Conservation (phyloP, 2,888 invertebrate species). For the Autographa pulchrina region DNA sequence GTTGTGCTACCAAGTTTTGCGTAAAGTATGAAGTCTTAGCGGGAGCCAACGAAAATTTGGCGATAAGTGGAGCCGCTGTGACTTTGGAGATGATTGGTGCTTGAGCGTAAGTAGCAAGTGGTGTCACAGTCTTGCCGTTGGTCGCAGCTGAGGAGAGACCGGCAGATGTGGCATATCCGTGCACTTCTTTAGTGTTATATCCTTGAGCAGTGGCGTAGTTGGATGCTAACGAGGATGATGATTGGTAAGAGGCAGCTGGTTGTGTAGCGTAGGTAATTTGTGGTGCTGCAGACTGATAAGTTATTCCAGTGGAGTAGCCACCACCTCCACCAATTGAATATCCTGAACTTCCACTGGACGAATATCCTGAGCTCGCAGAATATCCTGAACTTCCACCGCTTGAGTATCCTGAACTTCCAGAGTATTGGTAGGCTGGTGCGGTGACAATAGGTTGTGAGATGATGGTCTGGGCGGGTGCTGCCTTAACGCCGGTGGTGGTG, state of each 20-base stretch:
- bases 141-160: conserved; percentile 82
- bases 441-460: conserved; percentile 58
- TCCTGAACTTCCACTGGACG: conserved; percentile 41
- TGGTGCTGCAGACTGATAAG: conserved; percentile 73
- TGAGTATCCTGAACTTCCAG: conserved; percentile 50
- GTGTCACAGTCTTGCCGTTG: conserved; percentile 76
- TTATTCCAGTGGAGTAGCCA: conserved; percentile 63
- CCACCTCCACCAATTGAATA: conserved; percentile 53
- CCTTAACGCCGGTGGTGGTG: conserved; percentile 77
- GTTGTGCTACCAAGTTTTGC: conserved; percentile 78
- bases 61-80: conserved; percentile 84
- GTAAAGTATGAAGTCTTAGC: conserved; percentile 74
- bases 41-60: conserved; percentile 77
- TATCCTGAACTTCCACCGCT: conserved; percentile 55
- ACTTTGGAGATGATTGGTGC: conserved; percentile 88
- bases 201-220: conserved; percentile 68
- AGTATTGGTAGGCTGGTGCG: conserved; percentile 57
- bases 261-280: conserved; percentile 77
- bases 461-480: conserved; percentile 57
- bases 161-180: conserved; percentile 89
- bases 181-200: conserved; percentile 77
- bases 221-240: conserved; percentile 59
- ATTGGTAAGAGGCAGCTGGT: conserved; percentile 67
- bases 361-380: conserved; percentile 54
- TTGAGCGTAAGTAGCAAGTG: conserved; percentile 83